Evolutionary conservation across 1,140 invertebrate genomes (phyloP), one percentile per base, ranked within the genome.

Genomic region (Zaprionus inermis): DNA sequence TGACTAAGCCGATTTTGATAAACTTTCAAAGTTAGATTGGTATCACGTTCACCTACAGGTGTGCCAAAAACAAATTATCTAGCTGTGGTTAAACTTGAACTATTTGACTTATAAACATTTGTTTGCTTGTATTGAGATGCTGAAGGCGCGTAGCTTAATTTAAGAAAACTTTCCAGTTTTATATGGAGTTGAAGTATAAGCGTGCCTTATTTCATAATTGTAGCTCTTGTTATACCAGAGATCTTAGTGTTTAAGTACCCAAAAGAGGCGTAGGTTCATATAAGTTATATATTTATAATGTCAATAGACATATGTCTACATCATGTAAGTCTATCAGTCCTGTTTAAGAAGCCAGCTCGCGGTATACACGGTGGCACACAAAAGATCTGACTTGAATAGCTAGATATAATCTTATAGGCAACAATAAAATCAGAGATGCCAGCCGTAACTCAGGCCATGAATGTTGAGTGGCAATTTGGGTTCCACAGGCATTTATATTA

Each of bases 361-460:
- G 10, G 44, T 46, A 46, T 46, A 20, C n/a, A n/a, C n/a, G 11
- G 44, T 20, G 44, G 44, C 44, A 14, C 24, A 10, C 16, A n/a
- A 30, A 18, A 58, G 32, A 28, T 38, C 34, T 59, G 56, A 16
- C 54, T n/a, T n/a, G 38, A 52, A 36, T 28, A 30, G 32, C 36
- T 16, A 44, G 49, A 52, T 52, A 52, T 3, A 34, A 28, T 46
- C 44, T 46, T 46, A 16, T 11, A 57, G 64, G 58, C 11, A 44
- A 76, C 76, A 78, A 84, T 86, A 77, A 89, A 86, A 84, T 89
- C 76, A 86, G 67, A 89, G 72, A 86, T 71, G 67, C 78, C 51
- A 28, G 65, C 46, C 65, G 80, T 85, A 81, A 84, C 58, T 68
- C 72, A 64, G 38, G 44, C 61, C 76, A 88, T 86, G 82, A 86